Evolutionary conservation across 2,113 vertebrate species (phyloP), one percentile per base, ranked within the genome.

Genomic region (Nycticryphes semicollaris): DNA sequence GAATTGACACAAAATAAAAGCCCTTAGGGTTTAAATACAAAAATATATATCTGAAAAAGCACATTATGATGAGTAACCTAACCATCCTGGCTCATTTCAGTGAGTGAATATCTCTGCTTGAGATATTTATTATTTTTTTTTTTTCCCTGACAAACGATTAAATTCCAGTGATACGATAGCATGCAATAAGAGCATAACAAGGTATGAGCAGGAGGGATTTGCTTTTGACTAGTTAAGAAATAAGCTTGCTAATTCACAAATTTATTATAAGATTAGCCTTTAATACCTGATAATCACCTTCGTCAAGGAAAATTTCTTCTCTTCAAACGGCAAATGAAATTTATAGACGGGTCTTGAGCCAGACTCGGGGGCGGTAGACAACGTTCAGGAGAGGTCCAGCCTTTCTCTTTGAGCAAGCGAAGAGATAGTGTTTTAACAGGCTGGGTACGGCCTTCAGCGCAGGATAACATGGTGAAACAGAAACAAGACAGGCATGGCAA

Each of bases 271-370:
- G 94, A 96, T 98, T 98, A 97, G 96, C 90, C 84, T 94, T 91
- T 97, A 98, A 98, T 97, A 97, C 95, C 96, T 97, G 96, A 93
- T 97, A 98, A 97, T 98, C 96, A 98, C 96, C 95, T 97, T 96
- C 48, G 89, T 98, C 97, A 97, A 96, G 93, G 96, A 98, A 98
- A 97, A 97, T 97, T 91, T 97, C 31, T 60, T 91, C 63, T 79
- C 56, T 96, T 92, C 91, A 78, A 93, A 96, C 84, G 84, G 86
- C 90, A 90, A 96, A 96, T 92, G 75, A 90, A 96, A 94, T 96
- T 96, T 97, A 88, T 89, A 77, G 83, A 96, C 95, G 95, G 78
- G 39, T 94, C 96, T 95, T 86, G 89, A 97, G 94, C 78, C 94
- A 92, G 90, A 25, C 62, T 80, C 1, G 8, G 80, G 69, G 68